These are phyloP conservation scores for Ormyrus nitidulus DNA, from an alignment of 2,888 invertebrate genomes.

Conservation along the genomic window DNA sequence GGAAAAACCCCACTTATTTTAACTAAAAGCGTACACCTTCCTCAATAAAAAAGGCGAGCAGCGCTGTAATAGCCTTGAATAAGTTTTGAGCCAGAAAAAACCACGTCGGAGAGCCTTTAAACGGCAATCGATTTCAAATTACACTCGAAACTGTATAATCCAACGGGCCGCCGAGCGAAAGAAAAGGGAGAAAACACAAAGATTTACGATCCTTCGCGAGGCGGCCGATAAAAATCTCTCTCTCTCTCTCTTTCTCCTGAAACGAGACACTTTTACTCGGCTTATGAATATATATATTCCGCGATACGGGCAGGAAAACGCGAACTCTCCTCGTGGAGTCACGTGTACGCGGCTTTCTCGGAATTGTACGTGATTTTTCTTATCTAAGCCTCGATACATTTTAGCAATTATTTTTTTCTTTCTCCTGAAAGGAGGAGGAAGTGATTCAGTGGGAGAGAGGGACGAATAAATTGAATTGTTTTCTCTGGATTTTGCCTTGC, in stretches of 20 bases:
- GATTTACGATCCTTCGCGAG: slow-evolving; percentile 41
- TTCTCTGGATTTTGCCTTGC: too few species aligned
- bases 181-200: neutral
- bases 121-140: slow-evolving; percentile 45
- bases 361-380: neutral
- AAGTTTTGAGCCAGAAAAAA: neutral
- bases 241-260: neutral
- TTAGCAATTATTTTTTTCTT: neutral
- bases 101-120: slow-evolving; percentile 21
- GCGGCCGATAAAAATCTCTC: slow-evolving; percentile 44
- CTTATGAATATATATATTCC: slow-evolving; percentile 41
- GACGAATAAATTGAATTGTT: too few species aligned
- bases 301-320: neutral
- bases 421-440: too few species aligned
- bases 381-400: neutral
- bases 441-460: too few species aligned
- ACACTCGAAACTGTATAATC: neutral
- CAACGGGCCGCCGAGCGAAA: neutral
- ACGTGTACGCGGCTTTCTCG: slow-evolving; percentile 7
- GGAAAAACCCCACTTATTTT: too few species aligned
- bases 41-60: neutral
- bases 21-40: too few species aligned
- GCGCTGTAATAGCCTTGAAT: slow-evolving; percentile 1
- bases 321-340: neutral
- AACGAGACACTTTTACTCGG: slow-evolving; percentile 32